Conservation (phyloP, 2,797 vertebrate species). For the Enteromius unitaeniatus region DNA sequence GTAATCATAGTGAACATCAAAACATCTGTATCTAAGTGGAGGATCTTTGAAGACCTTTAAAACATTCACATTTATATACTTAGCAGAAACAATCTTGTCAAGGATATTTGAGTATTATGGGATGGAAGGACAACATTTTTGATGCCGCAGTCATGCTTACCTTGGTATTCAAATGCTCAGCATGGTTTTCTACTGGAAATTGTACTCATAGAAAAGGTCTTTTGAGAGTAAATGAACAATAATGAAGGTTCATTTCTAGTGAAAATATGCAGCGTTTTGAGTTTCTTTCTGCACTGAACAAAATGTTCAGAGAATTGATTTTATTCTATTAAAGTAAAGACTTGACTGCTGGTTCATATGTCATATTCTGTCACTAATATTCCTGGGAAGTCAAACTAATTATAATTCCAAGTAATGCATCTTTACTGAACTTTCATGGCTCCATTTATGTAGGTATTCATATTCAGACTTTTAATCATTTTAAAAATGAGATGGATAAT, state of each 20-base stretch:
- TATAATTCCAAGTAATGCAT: constrained; percentile 11
- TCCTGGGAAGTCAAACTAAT: neutral
- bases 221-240: neutral
- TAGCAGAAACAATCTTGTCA: neutral
- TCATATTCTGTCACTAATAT: neutral
- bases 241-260: neutral
- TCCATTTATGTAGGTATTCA: neutral
- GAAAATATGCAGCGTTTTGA: neutral
- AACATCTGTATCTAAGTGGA: constrained; percentile 59
- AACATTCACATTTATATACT: neutral
- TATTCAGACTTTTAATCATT: neutral
- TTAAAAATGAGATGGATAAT: neutral
- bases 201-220: neutral
- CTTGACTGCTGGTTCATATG: constrained; percentile 11
- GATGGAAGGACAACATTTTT: neutral
- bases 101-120: neutral
- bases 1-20: constrained; percentile 61
- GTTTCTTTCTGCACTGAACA: neutral
- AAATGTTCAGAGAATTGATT: neutral
- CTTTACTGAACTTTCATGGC: neutral
- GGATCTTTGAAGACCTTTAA: constrained; percentile 40
- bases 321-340: neutral
- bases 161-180: neutral
- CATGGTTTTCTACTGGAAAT: neutral
- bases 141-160: neutral